Base-by-base conservation (phyloP, 2,797 vertebrate genomes). In the Gephyroberyx darwinii region DNA sequence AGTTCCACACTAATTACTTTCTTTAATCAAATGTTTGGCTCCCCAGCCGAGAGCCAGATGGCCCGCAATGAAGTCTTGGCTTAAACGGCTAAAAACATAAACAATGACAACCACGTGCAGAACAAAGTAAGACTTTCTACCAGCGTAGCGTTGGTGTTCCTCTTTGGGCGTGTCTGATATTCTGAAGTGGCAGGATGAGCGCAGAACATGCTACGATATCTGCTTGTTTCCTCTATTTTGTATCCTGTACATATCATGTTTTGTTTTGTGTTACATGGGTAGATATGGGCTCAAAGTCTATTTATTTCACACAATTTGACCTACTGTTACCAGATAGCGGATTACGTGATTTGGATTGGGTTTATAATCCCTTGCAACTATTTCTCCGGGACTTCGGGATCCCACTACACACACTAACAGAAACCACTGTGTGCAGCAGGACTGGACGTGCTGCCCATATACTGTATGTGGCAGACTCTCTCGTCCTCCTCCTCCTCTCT, bases 1-100 rank as follows among this genome's bases (percentile, higher is more conserved):
- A 37, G 60, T 60, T 82, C 69, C 67, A 68, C 16, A 17, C 69
- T 82, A 78, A 85, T 73, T 71, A 57, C 13, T 33, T 81, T 68
- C 74, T 78, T 84, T 78, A 77, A 85, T 81, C 73, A 83, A 77
- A 67, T 75, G 50, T 78, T 84, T 75, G 67, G 69, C 75, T 80
- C 71, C 41, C 50, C 60, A 72, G 69, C 37, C 0, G 17, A 71
- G 65, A 71, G 68, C 71, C 81, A 78, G 75, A 73, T 79, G 80
- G 82, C 16, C n/a, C 54, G 54, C 62, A 31, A 66, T 57, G 41
- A 74, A 71, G 65, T 73, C 52, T 48, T 74, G 74, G 79, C 62
- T 74, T 61, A 54, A 71, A 71, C 35, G 13, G n/a, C 17, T 53
- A 5, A 14, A 66, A 74, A 71, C 56, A 66, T 65, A 79, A 83